Percentiles rank a stretch among this genome's conserved stretches.
Evolutionary conservation across 2,797 vertebrate genomes (phyloP).

Genomic region (Platyrinchus mystaceus): DNA sequence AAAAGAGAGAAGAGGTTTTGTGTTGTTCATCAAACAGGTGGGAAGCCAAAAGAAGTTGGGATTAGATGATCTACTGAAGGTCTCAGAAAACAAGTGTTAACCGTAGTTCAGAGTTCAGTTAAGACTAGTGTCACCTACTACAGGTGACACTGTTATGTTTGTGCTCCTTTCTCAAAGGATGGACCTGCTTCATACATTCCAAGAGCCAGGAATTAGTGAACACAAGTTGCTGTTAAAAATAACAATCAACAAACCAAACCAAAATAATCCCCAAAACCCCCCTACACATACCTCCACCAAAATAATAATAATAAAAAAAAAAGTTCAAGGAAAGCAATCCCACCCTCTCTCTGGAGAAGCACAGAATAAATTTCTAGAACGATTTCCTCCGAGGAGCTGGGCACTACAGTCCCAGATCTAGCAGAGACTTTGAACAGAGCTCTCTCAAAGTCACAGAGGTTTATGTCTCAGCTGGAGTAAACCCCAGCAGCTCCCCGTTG

Average conservation of each 20-base stretch:
- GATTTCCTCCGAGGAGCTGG: background rate
- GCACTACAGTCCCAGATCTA: background rate
- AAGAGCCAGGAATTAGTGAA: background rate
- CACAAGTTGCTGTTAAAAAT: background rate
- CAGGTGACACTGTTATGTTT: background rate
- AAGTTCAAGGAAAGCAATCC: background rate
- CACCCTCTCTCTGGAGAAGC: background rate
- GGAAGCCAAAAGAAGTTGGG: background rate
- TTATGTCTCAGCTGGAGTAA: background rate
- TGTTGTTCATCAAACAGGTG: background rate
- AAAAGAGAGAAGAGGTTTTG: background rate
- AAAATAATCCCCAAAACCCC: fast-evolving
- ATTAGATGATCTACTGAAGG: background rate
- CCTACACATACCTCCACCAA: background rate
- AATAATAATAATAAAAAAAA: background rate
- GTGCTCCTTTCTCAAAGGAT: background rate
- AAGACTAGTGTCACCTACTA: background rate
- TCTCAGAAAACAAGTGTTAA: background rate
- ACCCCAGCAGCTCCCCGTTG: background rate
- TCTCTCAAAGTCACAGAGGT: background rate
- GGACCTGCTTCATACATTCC: background rate
- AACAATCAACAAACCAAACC: background rate
- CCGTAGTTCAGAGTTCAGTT: background rate
- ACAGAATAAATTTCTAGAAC: background rate
- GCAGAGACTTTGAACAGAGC: background rate